Conservation (phyloP, 2,797 vertebrate genomes). For the Pseudochirops corinnae region DNA sequence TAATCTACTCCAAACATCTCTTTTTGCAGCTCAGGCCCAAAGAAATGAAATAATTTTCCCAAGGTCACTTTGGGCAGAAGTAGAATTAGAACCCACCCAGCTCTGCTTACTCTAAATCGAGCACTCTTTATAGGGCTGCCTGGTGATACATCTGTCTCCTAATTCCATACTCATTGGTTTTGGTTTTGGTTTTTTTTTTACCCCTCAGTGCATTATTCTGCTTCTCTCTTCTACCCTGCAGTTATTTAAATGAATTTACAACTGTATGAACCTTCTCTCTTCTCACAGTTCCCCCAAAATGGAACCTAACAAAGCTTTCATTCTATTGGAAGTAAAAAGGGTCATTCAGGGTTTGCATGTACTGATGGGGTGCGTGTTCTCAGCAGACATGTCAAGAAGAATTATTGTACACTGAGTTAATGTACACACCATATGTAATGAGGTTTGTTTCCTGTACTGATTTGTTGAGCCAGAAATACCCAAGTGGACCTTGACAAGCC, state of each 20-base stretch:
- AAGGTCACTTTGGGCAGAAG: neutral
- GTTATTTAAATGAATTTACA: neutral
- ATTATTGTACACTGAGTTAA: neutral
- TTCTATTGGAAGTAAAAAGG: neutral
- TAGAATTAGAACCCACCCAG: neutral
- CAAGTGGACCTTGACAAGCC: neutral
- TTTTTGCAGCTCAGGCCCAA: neutral
- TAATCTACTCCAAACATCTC: neutral
- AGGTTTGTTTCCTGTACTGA: constrained; percentile 28
- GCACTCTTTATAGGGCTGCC: neutral
- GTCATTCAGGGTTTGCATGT: neutral
- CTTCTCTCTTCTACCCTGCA: neutral
- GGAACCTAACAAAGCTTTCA: neutral
- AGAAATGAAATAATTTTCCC: neutral
- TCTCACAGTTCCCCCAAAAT: neutral
- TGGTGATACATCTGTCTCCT: neutral
- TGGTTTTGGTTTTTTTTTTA: neutral
- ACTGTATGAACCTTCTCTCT: neutral
- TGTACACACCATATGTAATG: neutral
- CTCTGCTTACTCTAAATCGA: neutral
- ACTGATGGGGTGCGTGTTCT: neutral
- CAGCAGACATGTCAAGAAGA: neutral
- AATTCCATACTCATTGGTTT: neutral
- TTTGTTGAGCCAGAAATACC: constrained; percentile 23
- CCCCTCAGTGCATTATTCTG: neutral